phyloP scores from a whole-genome alignment of 2,888 invertebrate species.

The Agrochola lychnidis region DNA sequence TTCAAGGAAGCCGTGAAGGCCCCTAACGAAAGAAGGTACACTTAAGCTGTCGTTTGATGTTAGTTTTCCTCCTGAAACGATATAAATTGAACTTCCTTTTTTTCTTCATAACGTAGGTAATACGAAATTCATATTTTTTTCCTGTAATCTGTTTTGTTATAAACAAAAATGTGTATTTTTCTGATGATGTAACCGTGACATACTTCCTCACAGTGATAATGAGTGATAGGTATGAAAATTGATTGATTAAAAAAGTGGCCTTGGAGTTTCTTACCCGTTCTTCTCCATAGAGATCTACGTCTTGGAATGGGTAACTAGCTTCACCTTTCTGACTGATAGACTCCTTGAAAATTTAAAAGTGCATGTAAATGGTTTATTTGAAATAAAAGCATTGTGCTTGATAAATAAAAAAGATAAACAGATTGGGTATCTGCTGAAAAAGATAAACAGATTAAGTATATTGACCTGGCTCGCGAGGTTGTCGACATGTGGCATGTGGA shows the following conservation, averaged over 20 bases:
- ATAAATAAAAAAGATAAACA: no score
- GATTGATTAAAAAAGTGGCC: neutral
- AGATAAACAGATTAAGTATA: no score
- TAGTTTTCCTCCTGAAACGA: conserved; percentile 12
- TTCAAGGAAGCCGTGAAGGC: conserved; percentile 4
- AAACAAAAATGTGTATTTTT: neutral
- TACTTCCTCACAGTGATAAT: neutral
- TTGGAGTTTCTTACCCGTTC: neutral
- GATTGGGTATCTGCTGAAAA: no score
- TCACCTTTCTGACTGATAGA: neutral
- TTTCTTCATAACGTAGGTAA: neutral
- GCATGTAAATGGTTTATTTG: neutral
- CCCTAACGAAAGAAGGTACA: neutral
- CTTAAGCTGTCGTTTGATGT: conserved; percentile 45
- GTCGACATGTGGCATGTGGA: no score
- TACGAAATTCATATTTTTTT: neutral
- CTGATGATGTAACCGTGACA: neutral
- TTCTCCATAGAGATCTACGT: neutral
- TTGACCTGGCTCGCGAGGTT: no score
- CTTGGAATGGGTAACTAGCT: neutral
- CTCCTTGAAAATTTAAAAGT: neutral
- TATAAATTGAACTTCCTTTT: conserved; percentile 29
- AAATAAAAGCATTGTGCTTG: neutral
- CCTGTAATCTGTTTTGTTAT: neutral
- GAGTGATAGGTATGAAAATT: neutral